Evolutionary conservation across 1,140 invertebrate genomes (phyloP).

Genomic region (Drosophila ironensis): DNA sequence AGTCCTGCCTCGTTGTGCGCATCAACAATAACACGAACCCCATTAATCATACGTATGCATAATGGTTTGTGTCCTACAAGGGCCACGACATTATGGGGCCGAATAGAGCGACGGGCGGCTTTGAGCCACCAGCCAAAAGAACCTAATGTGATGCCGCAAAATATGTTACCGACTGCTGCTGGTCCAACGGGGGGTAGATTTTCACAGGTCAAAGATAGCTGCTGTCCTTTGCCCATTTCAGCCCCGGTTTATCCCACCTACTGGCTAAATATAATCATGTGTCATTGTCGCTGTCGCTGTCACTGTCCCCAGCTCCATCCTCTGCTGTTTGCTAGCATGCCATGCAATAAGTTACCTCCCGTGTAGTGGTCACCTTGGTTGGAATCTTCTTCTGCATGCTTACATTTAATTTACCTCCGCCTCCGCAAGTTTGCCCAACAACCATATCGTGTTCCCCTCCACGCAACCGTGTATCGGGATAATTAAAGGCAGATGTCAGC

Average conservation of each 20-base stretch:
- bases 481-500: constrained; percentile 70
- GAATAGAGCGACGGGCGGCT: background rate
- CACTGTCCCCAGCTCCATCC: background rate
- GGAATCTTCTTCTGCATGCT: constrained; percentile 7
- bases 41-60: constrained; percentile 77
- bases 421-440: constrained; percentile 26
- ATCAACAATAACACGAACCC: constrained; percentile 76
- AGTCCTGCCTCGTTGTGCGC: constrained; percentile 23
- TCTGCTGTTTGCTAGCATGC: too few relatives aligned
- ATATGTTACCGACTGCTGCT: constrained; percentile 58
- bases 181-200: background rate
- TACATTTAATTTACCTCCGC: constrained; percentile 28
- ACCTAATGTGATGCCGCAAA: constrained; percentile 57
- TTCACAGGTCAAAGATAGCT: constrained; percentile 46
- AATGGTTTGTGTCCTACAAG: constrained; percentile 67
- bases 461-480: constrained; percentile 33
- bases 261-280: constrained; percentile 73
- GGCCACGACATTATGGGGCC: constrained; percentile 5
- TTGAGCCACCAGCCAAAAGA: constrained; percentile 25
- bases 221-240: background rate
- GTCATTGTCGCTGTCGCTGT: constrained; percentile 69
- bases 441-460: constrained; percentile 43
- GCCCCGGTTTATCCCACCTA: background rate
- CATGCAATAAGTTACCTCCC: too few relatives aligned
- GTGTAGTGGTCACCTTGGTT: too few relatives aligned